A percentile compares a stretch with the other conserved stretches of the same genome.
These are phyloP conservation scores for Drosophila seguyi DNA, from an alignment of 1,140 invertebrate species.

Conservation along the genomic window DNA sequence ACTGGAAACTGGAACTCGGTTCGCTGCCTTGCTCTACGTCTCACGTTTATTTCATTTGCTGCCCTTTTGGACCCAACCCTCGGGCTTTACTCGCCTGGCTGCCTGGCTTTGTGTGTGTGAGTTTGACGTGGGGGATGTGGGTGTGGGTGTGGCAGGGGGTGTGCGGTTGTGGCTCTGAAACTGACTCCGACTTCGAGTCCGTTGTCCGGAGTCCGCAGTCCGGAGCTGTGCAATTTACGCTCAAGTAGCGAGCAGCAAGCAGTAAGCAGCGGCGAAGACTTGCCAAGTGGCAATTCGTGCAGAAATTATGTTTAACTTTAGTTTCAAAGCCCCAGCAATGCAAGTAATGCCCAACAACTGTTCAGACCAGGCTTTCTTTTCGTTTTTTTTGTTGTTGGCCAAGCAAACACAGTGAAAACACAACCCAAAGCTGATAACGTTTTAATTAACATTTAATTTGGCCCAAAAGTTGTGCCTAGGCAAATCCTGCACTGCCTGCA, in stretches of 20 bases:
- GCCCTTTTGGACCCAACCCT: conserved; percentile 36
- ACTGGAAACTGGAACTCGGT: conserved; percentile 41
- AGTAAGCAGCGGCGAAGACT: conserved; percentile 50
- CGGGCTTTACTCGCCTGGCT: conserved; percentile 61
- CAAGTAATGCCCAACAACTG: conserved; percentile 44
- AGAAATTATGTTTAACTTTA: conserved; percentile 83
- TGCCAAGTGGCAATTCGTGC: conserved; percentile 76
- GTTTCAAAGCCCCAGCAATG: conserved; percentile 68
- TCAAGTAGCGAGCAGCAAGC: conserved; percentile 62
- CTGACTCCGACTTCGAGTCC: conserved; percentile 53
- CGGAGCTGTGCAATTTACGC: conserved; percentile 73
- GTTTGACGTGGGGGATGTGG: conserved; percentile 32
- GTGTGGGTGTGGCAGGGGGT: conserved; percentile 7
- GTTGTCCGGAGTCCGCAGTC: conserved; percentile 7
- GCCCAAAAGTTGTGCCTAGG: conserved; percentile 49
- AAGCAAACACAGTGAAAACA: conserved; percentile 7
- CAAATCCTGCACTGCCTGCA: conserved; percentile 21
- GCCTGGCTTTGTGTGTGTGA: conserved; percentile 60
- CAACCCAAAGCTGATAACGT: conserved; percentile 56
- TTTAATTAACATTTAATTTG: conserved; percentile 84
- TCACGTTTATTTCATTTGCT: conserved; percentile 70
- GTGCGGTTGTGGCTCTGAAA: conserved; percentile 47
- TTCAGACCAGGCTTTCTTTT: conserved; percentile 18
- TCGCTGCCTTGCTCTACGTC: conserved; percentile 50
- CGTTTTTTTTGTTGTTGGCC: not conserved